Conservation (phyloP, 2,797 vertebrate species). For the Periophthalmus magnuspinnatus region DNA sequence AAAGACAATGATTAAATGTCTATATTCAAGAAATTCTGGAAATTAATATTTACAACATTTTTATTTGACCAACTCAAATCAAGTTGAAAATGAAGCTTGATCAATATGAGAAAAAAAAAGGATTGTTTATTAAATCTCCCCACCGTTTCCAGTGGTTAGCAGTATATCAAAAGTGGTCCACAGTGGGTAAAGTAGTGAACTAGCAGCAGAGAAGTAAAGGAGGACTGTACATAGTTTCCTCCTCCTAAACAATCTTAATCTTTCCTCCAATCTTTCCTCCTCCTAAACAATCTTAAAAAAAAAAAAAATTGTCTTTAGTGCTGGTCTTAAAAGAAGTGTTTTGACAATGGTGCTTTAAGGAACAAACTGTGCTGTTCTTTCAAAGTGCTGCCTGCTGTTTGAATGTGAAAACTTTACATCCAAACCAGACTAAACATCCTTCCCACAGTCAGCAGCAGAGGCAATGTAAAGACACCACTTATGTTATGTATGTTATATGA, state of each 20-base stretch:
- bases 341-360: slow-evolving; percentile 38
- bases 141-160: too few relatives aligned
- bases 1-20: too few relatives aligned
- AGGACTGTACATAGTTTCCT: background rate
- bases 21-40: too few relatives aligned
- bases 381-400: slow-evolving; percentile 17
- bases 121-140: too few relatives aligned
- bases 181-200: background rate
- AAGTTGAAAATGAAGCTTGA: too few relatives aligned
- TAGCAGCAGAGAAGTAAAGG: background rate
- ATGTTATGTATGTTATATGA: background rate
- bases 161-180: background rate
- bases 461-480: slow-evolving; percentile 1
- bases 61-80: too few relatives aligned
- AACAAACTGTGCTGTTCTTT: slow-evolving; percentile 35
- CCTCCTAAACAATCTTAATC: background rate
- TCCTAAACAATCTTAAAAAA: background rate
- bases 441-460: background rate
- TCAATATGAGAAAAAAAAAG: too few relatives aligned
- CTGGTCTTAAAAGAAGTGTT: slow-evolving; percentile 19
- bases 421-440: slow-evolving; percentile 16
- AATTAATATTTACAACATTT: too few relatives aligned
- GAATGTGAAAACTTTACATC: slow-evolving; percentile 8
- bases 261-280: too few relatives aligned
- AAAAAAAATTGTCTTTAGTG: slow-evolving; percentile 14